These are phyloP conservation scores for Lerista edwardsae DNA, from an alignment of 2,797 vertebrate genomes.

Conservation along the genomic window DNA sequence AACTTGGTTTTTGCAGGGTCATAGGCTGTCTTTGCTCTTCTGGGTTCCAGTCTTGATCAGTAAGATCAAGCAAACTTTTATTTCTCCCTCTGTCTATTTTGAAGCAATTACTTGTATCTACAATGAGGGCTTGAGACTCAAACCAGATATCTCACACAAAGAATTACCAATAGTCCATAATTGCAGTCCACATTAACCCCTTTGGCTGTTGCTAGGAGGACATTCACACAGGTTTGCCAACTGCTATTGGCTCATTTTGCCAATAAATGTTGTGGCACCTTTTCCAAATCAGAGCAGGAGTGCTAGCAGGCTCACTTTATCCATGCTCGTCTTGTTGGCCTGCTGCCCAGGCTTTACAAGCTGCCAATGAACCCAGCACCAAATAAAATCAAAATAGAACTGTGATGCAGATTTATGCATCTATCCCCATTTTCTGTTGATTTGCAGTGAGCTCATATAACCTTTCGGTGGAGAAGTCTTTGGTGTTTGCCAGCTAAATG, in stretches of 20 bases:
- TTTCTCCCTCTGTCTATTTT: not conserved
- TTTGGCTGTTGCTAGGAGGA: slow-evolving; percentile 5
- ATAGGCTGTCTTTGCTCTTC: not conserved
- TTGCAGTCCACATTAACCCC: not conserved
- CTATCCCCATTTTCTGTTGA: slow-evolving; percentile 17
- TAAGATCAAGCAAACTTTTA: not conserved
- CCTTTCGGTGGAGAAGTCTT: not conserved
- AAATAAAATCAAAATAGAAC: slow-evolving; percentile 16
- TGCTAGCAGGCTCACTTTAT: not conserved
- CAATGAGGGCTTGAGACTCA: not conserved
- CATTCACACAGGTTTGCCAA: not conserved
- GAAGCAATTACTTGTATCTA: not conserved
- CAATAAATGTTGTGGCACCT: not conserved
- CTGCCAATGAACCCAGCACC: slow-evolving; percentile 17
- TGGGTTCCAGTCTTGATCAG: not conserved
- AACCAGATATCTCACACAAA: not conserved
- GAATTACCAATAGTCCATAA: slow-evolving; percentile 6
- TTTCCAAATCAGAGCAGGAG: not conserved
- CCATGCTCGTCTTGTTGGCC: not conserved
- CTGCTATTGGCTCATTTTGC: not conserved
- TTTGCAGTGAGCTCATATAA: not conserved
- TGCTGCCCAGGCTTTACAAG: not conserved
- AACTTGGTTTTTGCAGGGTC: not conserved
- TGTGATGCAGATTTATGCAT: not conserved
- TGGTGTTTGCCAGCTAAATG: not conserved